These are phyloP conservation scores for Psittacara wagleri DNA, from an alignment of 2,113 vertebrate genomes.

Conservation along the genomic window DNA sequence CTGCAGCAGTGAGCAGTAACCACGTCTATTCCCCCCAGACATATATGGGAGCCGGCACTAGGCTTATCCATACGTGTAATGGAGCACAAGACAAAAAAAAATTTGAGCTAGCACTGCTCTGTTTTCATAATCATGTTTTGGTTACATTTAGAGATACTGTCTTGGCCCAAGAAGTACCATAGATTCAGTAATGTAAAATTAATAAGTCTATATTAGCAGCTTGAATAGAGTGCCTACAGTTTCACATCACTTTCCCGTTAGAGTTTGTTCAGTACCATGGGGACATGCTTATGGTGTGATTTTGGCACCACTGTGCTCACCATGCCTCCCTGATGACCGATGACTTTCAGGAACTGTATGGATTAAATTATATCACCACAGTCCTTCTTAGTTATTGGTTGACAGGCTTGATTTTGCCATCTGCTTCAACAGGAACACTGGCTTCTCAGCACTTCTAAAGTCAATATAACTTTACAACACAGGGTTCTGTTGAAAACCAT, in stretches of 20 bases:
- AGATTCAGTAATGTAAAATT: background rate
- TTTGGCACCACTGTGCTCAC: background rate
- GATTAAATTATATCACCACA: background rate
- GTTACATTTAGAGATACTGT: background rate
- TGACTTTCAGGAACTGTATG: background rate
- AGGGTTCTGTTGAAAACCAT: background rate
- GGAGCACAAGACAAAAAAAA: background rate
- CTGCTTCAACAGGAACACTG: background rate
- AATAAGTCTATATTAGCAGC: background rate
- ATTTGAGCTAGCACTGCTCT: background rate
- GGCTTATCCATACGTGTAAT: background rate
- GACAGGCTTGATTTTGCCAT: background rate
- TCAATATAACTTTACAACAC: background rate
- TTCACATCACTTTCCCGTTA: background rate
- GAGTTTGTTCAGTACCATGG: background rate
- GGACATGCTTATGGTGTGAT: background rate
- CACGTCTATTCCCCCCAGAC: background rate
- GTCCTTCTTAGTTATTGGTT: background rate
- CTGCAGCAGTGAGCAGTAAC: background rate
- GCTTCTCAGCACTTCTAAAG: background rate
- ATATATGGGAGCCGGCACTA: background rate
- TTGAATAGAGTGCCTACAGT: background rate
- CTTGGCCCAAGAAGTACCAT: background rate
- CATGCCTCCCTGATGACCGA: background rate
- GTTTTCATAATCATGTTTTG: background rate